Percentiles rank a stretch among this genome's conserved stretches.
These are phyloP conservation scores for Gryllus longicercus DNA, from an alignment of 2,888 invertebrate genomes.

Conservation along the genomic window DNA sequence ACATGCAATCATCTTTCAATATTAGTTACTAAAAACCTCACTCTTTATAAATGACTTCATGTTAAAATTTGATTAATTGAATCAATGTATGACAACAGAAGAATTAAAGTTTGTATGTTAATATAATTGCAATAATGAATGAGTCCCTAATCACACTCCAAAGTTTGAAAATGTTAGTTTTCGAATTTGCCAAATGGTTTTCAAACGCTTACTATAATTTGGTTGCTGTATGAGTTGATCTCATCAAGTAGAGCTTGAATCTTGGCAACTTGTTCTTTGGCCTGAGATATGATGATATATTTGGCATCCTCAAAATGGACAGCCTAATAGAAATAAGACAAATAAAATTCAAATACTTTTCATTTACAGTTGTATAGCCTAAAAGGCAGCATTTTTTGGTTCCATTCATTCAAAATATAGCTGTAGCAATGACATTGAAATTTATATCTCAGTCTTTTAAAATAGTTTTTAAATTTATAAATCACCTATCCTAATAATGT, in stretches of 20 bases:
- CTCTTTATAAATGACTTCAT: no score
- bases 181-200: neutral
- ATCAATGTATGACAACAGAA: no score
- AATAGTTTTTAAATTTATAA: constrained; percentile 26
- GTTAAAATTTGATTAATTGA: no score
- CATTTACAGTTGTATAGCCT: neutral
- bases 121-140: no score
- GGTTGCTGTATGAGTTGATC: constrained; percentile 53
- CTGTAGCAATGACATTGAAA: neutral
- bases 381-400: no score
- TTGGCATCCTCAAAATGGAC: constrained; percentile 60
- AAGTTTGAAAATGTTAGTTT: neutral
- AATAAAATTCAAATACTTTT: constrained; percentile 37
- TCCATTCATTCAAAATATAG: no score
- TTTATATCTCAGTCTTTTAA: constrained; percentile 18
- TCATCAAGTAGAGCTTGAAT: constrained; percentile 52
- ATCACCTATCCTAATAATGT: neutral
- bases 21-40: no score
- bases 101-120: no score
- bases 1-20: no score
- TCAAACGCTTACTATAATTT: constrained; percentile 52
- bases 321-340: constrained; percentile 47
- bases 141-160: no score
- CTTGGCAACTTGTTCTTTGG: constrained; percentile 50
- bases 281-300: constrained; percentile 53